phyloP scores from a whole-genome alignment of 2,113 vertebrate genomes.

The Ptychochromis oligacanthus region DNA sequence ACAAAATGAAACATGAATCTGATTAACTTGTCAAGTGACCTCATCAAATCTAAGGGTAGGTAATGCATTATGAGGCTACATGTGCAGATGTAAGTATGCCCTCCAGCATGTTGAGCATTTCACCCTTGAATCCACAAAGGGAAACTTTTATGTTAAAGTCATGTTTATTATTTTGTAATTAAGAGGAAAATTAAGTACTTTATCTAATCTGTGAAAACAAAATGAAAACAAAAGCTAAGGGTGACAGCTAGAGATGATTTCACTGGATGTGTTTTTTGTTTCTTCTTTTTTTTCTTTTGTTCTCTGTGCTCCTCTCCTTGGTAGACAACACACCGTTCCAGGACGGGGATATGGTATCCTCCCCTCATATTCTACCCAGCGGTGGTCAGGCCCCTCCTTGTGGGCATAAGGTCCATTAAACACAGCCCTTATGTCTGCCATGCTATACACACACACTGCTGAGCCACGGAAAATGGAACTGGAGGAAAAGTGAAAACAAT shows the following conservation, averaged over 20 bases:
- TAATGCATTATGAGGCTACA: conserved; percentile 7
- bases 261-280: neutral
- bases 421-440: conserved; percentile 92
- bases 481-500: conserved; percentile 29
- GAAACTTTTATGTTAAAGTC: neutral
- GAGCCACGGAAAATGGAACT: conserved; percentile 98
- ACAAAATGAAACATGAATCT: conserved; percentile 26
- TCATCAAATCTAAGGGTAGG: conserved; percentile 10
- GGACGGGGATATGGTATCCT: conserved; percentile 94
- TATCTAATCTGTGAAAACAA: neutral
- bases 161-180: conserved; percentile 52
- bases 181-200: neutral
- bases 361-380: conserved; percentile 95
- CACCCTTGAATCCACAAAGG: neutral
- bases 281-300: neutral
- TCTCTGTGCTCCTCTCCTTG: neutral
- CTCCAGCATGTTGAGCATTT: conserved; percentile 29
- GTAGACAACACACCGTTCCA: conserved; percentile 82
- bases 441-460: conserved; percentile 96
- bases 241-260: neutral
- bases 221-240: neutral
- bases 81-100: conserved; percentile 30
- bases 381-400: conserved; percentile 94
- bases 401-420: conserved; percentile 97
- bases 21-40: conserved; percentile 35